Percentiles rank a stretch among this genome's conserved stretches.
These are phyloP conservation scores for Lepidocyrtoides sp. DNA, from an alignment of 2,888 invertebrate genomes.

Conservation along the genomic window DNA sequence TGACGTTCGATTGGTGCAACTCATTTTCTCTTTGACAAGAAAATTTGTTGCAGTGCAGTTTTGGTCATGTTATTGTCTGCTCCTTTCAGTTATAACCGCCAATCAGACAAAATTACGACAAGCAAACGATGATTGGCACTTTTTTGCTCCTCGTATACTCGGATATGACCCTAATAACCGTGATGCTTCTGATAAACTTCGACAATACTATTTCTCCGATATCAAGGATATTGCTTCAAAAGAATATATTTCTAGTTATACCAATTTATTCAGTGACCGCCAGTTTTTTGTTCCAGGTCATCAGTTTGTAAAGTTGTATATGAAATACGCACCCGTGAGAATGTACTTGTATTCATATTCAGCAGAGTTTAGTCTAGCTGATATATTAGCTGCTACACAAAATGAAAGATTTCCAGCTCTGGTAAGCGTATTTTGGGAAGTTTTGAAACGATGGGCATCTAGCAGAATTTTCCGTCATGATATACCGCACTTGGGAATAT, in stretches of 20 bases:
- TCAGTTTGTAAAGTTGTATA: slow-evolving; percentile 61
- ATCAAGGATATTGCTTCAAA: slow-evolving; percentile 60
- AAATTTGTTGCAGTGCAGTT: background rate
- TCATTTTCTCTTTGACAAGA: background rate
- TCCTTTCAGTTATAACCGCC: slow-evolving; percentile 66
- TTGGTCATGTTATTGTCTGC: too few species aligned
- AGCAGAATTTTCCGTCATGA: slow-evolving; percentile 55
- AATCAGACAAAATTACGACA: slow-evolving; percentile 77
- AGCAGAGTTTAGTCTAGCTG: slow-evolving; percentile 67
- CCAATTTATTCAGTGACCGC: slow-evolving; percentile 79
- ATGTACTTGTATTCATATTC: slow-evolving; percentile 72
- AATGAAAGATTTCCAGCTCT: slow-evolving; percentile 64
- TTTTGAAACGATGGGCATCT: slow-evolving; percentile 58
- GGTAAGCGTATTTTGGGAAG: slow-evolving; percentile 67
- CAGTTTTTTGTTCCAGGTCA: slow-evolving; percentile 77
- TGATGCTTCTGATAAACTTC: slow-evolving; percentile 70
- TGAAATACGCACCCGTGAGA: slow-evolving; percentile 67
- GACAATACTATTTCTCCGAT: slow-evolving; percentile 79
- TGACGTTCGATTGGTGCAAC: too few species aligned
- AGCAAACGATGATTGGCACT: slow-evolving; percentile 78
- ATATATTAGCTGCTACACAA: slow-evolving; percentile 71
- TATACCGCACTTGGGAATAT: slow-evolving; percentile 73
- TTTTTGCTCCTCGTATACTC: slow-evolving; percentile 67
- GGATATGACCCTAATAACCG: slow-evolving; percentile 66
- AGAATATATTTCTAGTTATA: slow-evolving; percentile 74